Base-by-base conservation (phyloP, 1,140 invertebrate species). In the Drosophila yakuba region DNA sequence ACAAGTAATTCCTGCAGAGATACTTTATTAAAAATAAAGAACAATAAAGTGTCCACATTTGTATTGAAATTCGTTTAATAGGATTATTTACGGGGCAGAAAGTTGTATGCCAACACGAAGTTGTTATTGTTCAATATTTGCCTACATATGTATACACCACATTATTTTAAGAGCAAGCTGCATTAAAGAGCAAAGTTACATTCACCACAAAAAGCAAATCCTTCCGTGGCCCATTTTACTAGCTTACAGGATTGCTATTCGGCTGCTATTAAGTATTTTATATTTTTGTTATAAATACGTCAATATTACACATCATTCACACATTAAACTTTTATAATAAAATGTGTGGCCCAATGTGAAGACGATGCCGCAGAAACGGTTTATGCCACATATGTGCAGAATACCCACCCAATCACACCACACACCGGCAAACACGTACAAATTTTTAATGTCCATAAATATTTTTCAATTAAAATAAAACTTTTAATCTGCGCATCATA, bases 401-500 rank as follows among this genome's bases (percentile, higher is more conserved):
- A 15, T 14, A 15, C n/a, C 15, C n/a, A n/a, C 14, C 15, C n/a
- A 23, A 20, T 23, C 35, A 17, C 20, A 17, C 10, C 25, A 17
- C 23, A 17, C 12, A 17, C 35, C 25, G 8, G 17, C 35, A 41
- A 12, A 50, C 36, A 64, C 28, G 44, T 55, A 54, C 47, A 56
- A 67, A 67, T 58, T 58, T 76, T 76, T 25, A 76, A 76, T 76
- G 54, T 56, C 32, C 43, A 67, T 76, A 76, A 75, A 76, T 76
- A 76, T 59, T 67, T 67, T 58, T 59, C 60, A 76, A 76, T 76
- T 76, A 76, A 76, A 76, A 58, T 76, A 59, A 74, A 76, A 76
- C 54, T 67, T 67, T 76, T 76, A 76, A 76, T 76, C 61, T 73
- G 54, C 17, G 36, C 52, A 50, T 28, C 64, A 71, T 50, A 72